Percentiles rank a stretch among this genome's conserved stretches.
Evolutionary conservation across 2,888 invertebrate species (phyloP).

Genomic region (Incurvaria masculella): DNA sequence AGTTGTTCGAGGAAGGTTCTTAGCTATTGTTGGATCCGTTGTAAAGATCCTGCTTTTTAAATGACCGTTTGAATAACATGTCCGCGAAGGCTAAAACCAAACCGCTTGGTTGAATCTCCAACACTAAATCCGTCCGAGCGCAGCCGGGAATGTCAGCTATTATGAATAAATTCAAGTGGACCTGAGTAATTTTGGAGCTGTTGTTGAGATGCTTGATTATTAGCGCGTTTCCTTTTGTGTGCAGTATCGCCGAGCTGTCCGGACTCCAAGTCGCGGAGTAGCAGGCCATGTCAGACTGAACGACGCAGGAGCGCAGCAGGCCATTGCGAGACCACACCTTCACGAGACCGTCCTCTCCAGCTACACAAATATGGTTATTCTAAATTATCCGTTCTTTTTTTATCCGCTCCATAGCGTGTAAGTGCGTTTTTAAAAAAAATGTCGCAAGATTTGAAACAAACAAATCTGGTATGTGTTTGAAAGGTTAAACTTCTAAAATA

Average conservation of each 20-base stretch:
- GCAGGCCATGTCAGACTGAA: conserved; percentile 75
- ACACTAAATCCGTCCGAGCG: too few relatives aligned
- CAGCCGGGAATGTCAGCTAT: too few relatives aligned
- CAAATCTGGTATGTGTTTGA: too few relatives aligned
- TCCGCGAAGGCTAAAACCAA: too few relatives aligned
- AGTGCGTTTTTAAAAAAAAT: neutral
- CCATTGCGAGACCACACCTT: conserved; percentile 98
- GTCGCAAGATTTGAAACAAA: conserved; percentile 2
- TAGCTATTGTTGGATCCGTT: too few relatives aligned
- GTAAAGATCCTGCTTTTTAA: too few relatives aligned
- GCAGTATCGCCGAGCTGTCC: conserved; percentile 64
- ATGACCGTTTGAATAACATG: too few relatives aligned
- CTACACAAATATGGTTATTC: conserved; percentile 40
- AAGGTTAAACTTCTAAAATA: conserved; percentile 3
- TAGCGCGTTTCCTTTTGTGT: conserved; percentile 65
- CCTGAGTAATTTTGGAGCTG: conserved; percentile 69
- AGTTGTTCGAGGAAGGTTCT: too few relatives aligned
- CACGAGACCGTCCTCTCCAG: conserved; percentile 94
- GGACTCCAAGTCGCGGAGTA: conserved; percentile 84
- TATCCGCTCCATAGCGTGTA: too few relatives aligned
- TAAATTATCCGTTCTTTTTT: neutral
- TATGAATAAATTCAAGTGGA: too few relatives aligned
- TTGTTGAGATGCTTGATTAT: conserved; percentile 71
- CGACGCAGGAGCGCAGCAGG: conserved; percentile 85
- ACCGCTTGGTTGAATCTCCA: too few relatives aligned